Evolutionary conservation across 1,140 invertebrate species (phyloP), one percentile per base, ranked within the genome.

Genomic region (Platyura marginata): DNA sequence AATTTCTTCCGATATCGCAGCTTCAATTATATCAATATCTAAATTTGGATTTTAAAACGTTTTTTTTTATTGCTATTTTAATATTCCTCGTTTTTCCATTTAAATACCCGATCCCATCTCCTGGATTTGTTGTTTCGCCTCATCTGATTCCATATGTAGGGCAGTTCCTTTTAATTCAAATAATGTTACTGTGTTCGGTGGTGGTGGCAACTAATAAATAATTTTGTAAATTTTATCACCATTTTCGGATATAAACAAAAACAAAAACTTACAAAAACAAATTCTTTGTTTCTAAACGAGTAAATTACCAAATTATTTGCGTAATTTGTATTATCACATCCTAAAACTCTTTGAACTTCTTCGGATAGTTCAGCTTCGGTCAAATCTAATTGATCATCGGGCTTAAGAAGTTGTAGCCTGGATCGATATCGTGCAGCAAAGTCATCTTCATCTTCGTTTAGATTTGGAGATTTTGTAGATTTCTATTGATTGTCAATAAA

Each of bases 331-430:
- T 90, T 85, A 43, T 74, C 70, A 2, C 76, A 72, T 9, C 75
- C 77, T 32, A 91, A 60, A 39, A 80, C 69, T 48, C 77, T 70
- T 9, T 73, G 77, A 15, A 88, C 70, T 57, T 89, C 82, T 62
- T 90, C 85, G 59, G 80, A 78, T 21, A 91, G 56, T 62, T 91
- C 81, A 15, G 65, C 64, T 43, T 84, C 79, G 1, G 70, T 68
- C 20, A 85, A 61, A 42, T 77, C 70, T 44, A 82, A 61, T 54
- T 84, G 81, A 56, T 82, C 79, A 40, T 79, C 77, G 4, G 81
- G 81, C 51, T 72, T 80, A 4, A 77, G 46, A 2, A 79, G 55
- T 43, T 53, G 50, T 11, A 56, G 50, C n/a, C n/a, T n/a, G n/a
- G n/a, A n/a, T n/a, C n/a, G n/a, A n/a, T n/a, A n/a, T n/a, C n/a